Base-by-base conservation (phyloP, 2,797 vertebrate genomes). In the Tinamus major region DNA sequence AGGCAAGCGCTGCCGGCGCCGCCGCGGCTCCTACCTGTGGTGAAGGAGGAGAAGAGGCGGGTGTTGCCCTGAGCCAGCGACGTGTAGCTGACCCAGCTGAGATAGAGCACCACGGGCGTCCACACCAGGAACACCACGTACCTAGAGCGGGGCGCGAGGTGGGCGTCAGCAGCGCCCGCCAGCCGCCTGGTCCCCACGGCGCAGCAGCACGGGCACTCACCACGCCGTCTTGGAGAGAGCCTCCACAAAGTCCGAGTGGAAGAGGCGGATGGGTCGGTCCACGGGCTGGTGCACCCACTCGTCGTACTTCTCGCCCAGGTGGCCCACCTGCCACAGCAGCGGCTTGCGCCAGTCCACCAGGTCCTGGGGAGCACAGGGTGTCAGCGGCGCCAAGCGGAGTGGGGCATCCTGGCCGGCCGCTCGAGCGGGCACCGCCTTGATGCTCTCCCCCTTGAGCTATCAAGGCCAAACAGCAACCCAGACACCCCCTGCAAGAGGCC, bases 271-370 rank as follows among this genome's bases (percentile, higher is more conserved):
- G 11, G 99, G 99, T 64, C 98, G 97, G 93, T 99, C 98, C 42
- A 99, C 99, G 0, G 99, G 99, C 95, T 99, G 99, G 94, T 99
- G 99, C 46, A 99, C 99, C 99, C 99, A 99, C 2, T 99, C 98
- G 0, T 99, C 98, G 0, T 99, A 99, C 84, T 99, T 99, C 96
- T 99, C 99, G 35, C 98, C 97, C 15, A 99, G 96, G 94, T 98
- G 93, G 68, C 99, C 99, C 26, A 99, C 99, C 96, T 99, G 99
- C 99, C 99, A 99, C 14, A 99, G 98, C 74, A 99, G 96, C 13
- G 99, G 99, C 94, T 99, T 99, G 84, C 78, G 85, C 99, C 99
- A 99, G 97, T 99, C 99, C 27, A 99, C 99, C 94, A 99, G 94
- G 88, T 99, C 99, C 99, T 99, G 97, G 51, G 79, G 82, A 79